Evolutionary conservation across 2,113 vertebrate species (phyloP).

Genomic region (Pantherophis guttatus): DNA sequence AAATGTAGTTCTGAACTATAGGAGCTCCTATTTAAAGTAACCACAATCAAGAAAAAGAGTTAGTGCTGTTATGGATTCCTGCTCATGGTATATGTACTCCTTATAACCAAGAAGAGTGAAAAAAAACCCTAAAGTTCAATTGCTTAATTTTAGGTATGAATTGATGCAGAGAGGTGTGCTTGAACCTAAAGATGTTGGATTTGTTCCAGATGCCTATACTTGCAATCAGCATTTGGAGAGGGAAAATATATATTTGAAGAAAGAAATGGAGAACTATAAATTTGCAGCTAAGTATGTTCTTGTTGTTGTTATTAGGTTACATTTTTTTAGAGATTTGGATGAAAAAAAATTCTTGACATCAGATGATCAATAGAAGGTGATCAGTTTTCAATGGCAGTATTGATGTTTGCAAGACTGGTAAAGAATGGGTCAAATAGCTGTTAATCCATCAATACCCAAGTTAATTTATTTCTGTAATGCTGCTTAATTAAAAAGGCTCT

Average conservation of each 20-base stretch:
- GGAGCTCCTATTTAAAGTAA: not conserved
- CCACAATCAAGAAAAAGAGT: not conserved
- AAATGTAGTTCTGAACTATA: not conserved
- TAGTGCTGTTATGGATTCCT: not conserved
- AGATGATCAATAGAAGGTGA: not conserved
- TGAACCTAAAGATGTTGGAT: conserved; percentile 38
- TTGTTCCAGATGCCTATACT: conserved; percentile 75
- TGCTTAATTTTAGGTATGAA: conserved; percentile 72
- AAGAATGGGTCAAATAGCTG: not conserved
- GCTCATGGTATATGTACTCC: not conserved
- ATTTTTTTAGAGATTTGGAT: not conserved
- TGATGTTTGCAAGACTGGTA: not conserved
- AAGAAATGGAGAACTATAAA: conserved; percentile 76
- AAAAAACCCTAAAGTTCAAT: not conserved
- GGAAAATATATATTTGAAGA: conserved; percentile 72
- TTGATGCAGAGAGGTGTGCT: conserved; percentile 74
- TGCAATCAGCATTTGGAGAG: conserved; percentile 75
- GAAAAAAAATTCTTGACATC: not conserved
- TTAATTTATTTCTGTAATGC: not conserved
- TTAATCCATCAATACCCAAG: not conserved
- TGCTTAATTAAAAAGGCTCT: not conserved
- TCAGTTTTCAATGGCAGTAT: not conserved
- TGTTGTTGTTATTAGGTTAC: conserved; percentile 7
- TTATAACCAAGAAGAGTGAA: not conserved
- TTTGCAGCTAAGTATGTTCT: conserved; percentile 68